Conservation (phyloP, 2,888 invertebrate species). For the Drymonia ruficornis region DNA sequence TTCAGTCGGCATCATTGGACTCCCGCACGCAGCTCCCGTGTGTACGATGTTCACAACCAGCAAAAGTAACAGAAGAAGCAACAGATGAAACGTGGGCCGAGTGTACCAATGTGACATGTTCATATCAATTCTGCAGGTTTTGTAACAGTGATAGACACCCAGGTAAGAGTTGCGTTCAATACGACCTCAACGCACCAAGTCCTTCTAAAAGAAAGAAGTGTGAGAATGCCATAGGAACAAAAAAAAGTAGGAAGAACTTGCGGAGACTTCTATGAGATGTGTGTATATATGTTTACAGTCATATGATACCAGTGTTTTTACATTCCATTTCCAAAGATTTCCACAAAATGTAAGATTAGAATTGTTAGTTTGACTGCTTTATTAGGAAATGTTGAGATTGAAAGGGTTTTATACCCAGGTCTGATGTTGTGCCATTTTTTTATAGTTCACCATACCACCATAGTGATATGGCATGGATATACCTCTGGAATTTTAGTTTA, state of each 20-base stretch:
- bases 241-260: slow-evolving; percentile 74
- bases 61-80: slow-evolving; percentile 71
- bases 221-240: slow-evolving; percentile 65
- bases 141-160: slow-evolving; percentile 74
- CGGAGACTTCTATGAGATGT: slow-evolving; percentile 63
- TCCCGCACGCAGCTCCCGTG: slow-evolving; percentile 67
- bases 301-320: slow-evolving; percentile 57
- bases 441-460: slow-evolving; percentile 6
- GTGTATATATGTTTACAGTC: slow-evolving; percentile 27
- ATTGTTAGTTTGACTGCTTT: slow-evolving; percentile 15
- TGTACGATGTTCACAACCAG: slow-evolving; percentile 70
- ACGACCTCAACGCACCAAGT: slow-evolving; percentile 76
- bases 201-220: slow-evolving; percentile 78
- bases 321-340: slow-evolving; percentile 65
- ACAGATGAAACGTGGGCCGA: slow-evolving; percentile 82
- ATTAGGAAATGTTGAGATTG: slow-evolving; percentile 42
- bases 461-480: slow-evolving; percentile 4
- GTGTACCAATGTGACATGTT: slow-evolving; percentile 77
- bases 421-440: slow-evolving; percentile 49
- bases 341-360: slow-evolving; percentile 36
- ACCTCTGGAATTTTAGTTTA: slow-evolving; percentile 7
- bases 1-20: slow-evolving; percentile 73
- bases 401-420: slow-evolving; percentile 38
- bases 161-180: slow-evolving; percentile 69
- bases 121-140: slow-evolving; percentile 80